These are phyloP conservation scores for Hoplodrina ambigua DNA, from an alignment of 2,888 invertebrate genomes.

Conservation along the genomic window DNA sequence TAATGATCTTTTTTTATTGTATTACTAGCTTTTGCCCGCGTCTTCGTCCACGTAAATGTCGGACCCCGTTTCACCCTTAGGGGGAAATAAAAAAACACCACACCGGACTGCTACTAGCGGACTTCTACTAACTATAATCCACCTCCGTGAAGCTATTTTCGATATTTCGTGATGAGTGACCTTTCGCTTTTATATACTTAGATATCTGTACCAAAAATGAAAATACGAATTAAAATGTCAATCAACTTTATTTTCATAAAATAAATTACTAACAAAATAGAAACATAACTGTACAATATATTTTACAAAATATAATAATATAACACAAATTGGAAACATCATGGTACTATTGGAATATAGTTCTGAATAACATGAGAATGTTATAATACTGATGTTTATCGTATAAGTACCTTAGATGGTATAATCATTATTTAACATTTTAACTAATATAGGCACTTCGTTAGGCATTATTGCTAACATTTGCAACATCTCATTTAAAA, in stretches of 20 bases:
- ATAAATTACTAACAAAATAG: conserved; percentile 70
- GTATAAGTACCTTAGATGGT: conserved; percentile 32
- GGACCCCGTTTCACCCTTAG: too few species aligned
- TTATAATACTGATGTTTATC: conserved; percentile 60
- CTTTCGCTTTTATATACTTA: too few species aligned
- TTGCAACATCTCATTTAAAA: conserved; percentile 40
- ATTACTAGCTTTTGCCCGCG: too few species aligned
- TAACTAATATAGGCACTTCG: conserved; percentile 57
- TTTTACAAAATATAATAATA: conserved; percentile 40
- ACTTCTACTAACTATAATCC: too few species aligned
- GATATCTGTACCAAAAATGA: neutral
- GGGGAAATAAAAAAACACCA: too few species aligned
- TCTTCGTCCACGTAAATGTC: too few species aligned
- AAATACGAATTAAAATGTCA: conserved; percentile 26
- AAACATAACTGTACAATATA: conserved; percentile 50
- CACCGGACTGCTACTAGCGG: too few species aligned
- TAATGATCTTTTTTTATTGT: too few species aligned
- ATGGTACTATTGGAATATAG: conserved; percentile 41
- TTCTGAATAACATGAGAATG: conserved; percentile 54
- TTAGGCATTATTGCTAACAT: conserved; percentile 36
- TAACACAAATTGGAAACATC: conserved; percentile 56
- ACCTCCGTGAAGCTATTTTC: too few species aligned
- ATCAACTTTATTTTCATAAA: conserved; percentile 56
- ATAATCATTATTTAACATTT: conserved; percentile 31
- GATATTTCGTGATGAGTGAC: too few species aligned